These are phyloP conservation scores for Lipophrys pholis DNA, from an alignment of 2,113 vertebrate species.

Conservation along the genomic window DNA sequence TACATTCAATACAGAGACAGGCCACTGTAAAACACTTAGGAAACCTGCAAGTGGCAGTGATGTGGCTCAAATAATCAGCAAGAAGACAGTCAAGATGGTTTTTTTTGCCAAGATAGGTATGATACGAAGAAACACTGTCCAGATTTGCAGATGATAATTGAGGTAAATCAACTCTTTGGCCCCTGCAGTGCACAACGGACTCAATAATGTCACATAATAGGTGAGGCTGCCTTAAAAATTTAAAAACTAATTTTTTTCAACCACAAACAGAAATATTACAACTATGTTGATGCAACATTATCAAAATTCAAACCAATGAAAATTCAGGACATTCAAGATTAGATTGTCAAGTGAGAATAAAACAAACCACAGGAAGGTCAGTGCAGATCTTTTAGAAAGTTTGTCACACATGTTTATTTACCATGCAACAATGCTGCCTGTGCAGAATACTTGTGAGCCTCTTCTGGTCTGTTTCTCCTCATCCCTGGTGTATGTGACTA, in stretches of 20 bases:
- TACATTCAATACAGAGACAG: conserved; percentile 30
- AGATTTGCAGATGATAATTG: conserved; percentile 27
- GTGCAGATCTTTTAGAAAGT: too few relatives aligned
- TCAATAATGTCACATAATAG: conserved; percentile 35
- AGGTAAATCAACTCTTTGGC: conserved; percentile 64
- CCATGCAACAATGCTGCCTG: conserved; percentile 13
- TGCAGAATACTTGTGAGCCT: background rate
- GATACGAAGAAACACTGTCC: conserved; percentile 16
- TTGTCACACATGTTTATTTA: conserved; percentile 8
- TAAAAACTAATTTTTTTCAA: too few relatives aligned
- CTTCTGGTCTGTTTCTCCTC: background rate
- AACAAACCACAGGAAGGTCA: conserved; percentile 1
- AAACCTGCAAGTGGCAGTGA: conserved; percentile 28
- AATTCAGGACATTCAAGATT: background rate
- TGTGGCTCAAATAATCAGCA: conserved; percentile 7
- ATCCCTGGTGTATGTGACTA: background rate
- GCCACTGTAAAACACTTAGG: conserved; percentile 4
- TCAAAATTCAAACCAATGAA: conserved; percentile 8
- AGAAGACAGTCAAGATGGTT: conserved; percentile 5
- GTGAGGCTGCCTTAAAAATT: background rate
- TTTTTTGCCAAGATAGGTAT: conserved; percentile 18
- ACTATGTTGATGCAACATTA: background rate
- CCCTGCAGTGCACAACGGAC: conserved; percentile 24
- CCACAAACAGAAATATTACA: background rate
- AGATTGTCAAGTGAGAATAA: conserved; percentile 10